Conservation (phyloP, 2,113 vertebrate species). For the Menura novaehollandiae region DNA sequence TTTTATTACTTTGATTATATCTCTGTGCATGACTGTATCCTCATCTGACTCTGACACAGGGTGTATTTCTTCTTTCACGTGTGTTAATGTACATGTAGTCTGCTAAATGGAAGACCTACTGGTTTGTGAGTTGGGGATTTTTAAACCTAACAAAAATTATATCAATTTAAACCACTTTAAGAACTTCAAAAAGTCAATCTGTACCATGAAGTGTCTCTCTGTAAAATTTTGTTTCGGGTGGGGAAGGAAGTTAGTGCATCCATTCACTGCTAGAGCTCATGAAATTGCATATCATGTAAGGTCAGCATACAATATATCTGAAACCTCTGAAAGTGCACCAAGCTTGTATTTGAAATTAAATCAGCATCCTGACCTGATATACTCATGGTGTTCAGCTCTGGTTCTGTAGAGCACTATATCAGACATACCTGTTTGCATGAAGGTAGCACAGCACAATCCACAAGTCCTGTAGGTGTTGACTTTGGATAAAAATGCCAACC, state of each 20-base stretch:
- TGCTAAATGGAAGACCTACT: background rate
- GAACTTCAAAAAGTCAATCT: background rate
- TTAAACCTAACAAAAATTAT: background rate
- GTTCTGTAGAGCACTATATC: background rate
- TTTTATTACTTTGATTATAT: background rate
- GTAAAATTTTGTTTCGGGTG: background rate
- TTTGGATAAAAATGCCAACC: background rate
- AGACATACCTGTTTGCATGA: accelerated
- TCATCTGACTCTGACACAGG: background rate
- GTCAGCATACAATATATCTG: background rate
- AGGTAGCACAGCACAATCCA: background rate
- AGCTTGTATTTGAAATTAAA: background rate
- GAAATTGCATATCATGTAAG: background rate
- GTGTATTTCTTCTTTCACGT: background rate
- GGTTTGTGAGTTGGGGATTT: background rate
- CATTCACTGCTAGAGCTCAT: background rate
- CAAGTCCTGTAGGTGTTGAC: accelerated
- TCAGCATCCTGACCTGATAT: background rate
- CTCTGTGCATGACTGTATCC: background rate
- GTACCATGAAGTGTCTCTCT: background rate
- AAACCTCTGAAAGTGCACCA: background rate
- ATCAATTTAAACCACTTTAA: background rate
- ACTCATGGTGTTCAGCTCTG: background rate
- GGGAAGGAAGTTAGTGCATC: background rate
- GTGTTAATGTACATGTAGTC: background rate